These are phyloP conservation scores for Zoanthus solanderi DNA, from an alignment of 92 coral and sea anemone species.

Conservation along the genomic window DNA sequence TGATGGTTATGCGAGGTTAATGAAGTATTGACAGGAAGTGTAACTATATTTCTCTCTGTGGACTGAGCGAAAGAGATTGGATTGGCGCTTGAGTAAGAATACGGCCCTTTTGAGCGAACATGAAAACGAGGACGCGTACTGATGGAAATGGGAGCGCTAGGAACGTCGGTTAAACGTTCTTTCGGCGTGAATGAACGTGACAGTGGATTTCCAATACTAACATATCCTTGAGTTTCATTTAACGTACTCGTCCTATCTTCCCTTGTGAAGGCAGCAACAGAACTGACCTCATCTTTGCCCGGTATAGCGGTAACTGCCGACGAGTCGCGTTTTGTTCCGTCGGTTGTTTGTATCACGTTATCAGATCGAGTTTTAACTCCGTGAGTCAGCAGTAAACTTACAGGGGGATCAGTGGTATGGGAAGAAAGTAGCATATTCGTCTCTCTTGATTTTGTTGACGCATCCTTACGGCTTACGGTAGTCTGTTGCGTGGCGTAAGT, in stretches of 20 bases:
- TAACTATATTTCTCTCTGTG: background rate
- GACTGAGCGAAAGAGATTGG: background rate
- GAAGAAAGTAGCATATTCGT: background rate
- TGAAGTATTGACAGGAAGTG: background rate
- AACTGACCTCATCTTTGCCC: slow-evolving; percentile 40
- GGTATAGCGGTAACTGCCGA: slow-evolving; percentile 40
- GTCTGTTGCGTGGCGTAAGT: background rate
- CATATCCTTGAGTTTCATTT: slow-evolving; percentile 34
- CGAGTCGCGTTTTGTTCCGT: slow-evolving; percentile 34
- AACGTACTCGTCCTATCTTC: slow-evolving; percentile 48
- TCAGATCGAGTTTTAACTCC: slow-evolving; percentile 9
- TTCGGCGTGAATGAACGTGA: slow-evolving; percentile 17
- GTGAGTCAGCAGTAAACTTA: slow-evolving; percentile 1
- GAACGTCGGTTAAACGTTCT: background rate
- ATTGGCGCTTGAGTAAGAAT: background rate
- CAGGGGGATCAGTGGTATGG: background rate
- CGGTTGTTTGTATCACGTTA: slow-evolving; percentile 24
- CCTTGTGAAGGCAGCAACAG: slow-evolving; percentile 34
- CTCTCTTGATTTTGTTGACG: background rate
- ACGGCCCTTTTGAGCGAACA: background rate
- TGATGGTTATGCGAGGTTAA: background rate
- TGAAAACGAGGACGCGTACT: background rate
- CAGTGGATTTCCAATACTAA: slow-evolving; percentile 29
- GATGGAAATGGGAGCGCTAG: background rate
- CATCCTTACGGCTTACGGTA: background rate